phyloP scores from a whole-genome alignment of 2,888 invertebrate species.

The Eilema sororculum region DNA sequence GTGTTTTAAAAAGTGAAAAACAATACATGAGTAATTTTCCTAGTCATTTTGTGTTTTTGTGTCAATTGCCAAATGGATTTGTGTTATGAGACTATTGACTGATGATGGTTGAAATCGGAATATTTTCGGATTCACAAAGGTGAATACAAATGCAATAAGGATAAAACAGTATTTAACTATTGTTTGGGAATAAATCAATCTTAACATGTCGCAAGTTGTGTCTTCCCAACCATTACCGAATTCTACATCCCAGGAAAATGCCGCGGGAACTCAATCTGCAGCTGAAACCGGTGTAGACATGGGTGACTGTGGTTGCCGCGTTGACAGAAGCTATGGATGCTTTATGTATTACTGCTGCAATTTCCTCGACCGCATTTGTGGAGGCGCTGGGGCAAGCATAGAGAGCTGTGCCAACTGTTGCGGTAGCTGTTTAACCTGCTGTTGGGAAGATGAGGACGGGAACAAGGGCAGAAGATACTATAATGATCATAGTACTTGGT shows the following conservation, averaged over 20 bases:
- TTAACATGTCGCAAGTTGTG: slow-evolving; percentile 52
- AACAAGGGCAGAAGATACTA: background rate
- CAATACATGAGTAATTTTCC: too few species aligned
- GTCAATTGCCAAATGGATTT: too few species aligned
- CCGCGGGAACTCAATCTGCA: slow-evolving; percentile 29
- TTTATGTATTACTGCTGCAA: slow-evolving; percentile 8
- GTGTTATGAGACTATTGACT: too few species aligned
- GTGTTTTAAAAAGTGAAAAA: too few species aligned
- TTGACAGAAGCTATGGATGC: slow-evolving; percentile 44
- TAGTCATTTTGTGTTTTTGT: too few species aligned
- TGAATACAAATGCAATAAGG: background rate
- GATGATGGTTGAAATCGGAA: too few species aligned
- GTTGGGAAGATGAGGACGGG: background rate
- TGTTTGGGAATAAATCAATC: too few species aligned
- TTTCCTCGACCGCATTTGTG: background rate
- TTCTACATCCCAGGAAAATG: slow-evolving; percentile 42
- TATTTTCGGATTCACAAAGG: slow-evolving; percentile 22
- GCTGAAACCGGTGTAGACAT: slow-evolving; percentile 27
- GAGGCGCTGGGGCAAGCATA: background rate
- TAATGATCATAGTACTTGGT: background rate
- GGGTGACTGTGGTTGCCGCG: slow-evolving; percentile 52
- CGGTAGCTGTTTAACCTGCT: background rate
- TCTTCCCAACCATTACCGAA: slow-evolving; percentile 43
- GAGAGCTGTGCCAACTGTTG: background rate
- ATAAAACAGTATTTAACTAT: background rate